Percentiles rank a stretch among this genome's conserved stretches.
Evolutionary conservation across 2,113 vertebrate genomes (phyloP).

Genomic region (Salvelinus namaycush): DNA sequence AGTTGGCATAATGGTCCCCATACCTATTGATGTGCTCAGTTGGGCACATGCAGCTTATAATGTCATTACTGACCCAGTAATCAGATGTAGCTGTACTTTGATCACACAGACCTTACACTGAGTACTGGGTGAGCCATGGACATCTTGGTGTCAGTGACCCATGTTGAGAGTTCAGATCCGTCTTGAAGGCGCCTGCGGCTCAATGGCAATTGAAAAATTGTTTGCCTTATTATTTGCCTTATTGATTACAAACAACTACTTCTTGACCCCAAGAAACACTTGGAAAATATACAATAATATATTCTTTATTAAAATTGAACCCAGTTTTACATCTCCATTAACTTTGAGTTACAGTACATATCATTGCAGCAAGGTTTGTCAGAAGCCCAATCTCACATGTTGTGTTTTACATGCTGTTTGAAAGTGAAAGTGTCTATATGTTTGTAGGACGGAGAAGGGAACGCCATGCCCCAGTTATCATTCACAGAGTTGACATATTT

Average conservation of each 20-base stretch:
- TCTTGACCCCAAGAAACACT: neutral
- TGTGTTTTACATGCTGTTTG: too few relatives aligned
- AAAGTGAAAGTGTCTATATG: too few relatives aligned
- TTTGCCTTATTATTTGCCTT: neutral
- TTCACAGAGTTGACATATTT: too few relatives aligned
- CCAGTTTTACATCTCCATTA: too few relatives aligned
- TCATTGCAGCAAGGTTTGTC: too few relatives aligned
- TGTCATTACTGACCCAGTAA: constrained; percentile 71
- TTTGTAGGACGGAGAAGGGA: too few relatives aligned
- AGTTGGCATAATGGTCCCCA: too few relatives aligned
- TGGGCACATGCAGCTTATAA: constrained; percentile 18
- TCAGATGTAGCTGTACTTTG: constrained; percentile 74
- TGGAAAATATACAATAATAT: neutral
- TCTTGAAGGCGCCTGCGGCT: neutral
- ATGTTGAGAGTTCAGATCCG: neutral
- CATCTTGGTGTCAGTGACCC: constrained; percentile 27
- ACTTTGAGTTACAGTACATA: too few relatives aligned
- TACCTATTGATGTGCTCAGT: neutral
- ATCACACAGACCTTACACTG: constrained; percentile 72
- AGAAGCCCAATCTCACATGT: too few relatives aligned
- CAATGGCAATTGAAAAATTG: neutral
- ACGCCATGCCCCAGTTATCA: too few relatives aligned
- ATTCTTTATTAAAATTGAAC: too few relatives aligned
- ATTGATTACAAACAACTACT: neutral
- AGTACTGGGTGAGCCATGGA: constrained; percentile 68